phyloP scores from a whole-genome alignment of 2,113 vertebrate genomes.

The Cochlearius cochlearius region DNA sequence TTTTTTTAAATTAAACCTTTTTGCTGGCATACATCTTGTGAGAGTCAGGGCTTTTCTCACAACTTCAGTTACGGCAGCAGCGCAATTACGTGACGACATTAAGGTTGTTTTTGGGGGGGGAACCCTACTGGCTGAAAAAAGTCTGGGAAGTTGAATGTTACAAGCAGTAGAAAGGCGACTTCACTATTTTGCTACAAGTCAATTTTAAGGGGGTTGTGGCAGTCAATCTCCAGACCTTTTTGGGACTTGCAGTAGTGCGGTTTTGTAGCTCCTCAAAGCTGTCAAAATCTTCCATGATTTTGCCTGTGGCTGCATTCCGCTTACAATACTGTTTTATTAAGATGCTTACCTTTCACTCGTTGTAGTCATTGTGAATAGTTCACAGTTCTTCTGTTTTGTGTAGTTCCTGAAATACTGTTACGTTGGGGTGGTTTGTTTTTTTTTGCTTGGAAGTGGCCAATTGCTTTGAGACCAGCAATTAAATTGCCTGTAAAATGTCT shows the following conservation, averaged over 20 bases:
- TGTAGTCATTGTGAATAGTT: background rate
- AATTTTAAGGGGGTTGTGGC: background rate
- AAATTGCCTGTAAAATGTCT: background rate
- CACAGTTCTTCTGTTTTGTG: background rate
- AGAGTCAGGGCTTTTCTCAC: background rate
- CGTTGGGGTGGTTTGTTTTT: too few relatives aligned
- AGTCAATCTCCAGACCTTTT: background rate
- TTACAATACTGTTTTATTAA: background rate
- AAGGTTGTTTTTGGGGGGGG: background rate
- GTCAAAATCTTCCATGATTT: background rate
- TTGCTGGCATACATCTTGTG: background rate
- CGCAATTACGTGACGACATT: background rate
- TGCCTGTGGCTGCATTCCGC: background rate
- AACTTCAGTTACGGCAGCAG: accelerated
- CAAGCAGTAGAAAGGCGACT: background rate
- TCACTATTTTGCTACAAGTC: background rate
- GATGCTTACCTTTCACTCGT: background rate
- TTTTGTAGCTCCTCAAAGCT: background rate
- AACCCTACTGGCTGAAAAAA: background rate
- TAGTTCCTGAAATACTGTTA: background rate
- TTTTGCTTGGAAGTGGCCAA: background rate
- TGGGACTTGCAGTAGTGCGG: background rate
- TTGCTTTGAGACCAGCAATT: background rate
- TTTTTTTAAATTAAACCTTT: too few relatives aligned
- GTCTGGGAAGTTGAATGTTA: background rate